phyloP scores from a whole-genome alignment of 2,888 invertebrate genomes.

The Chalcis sispes region DNA sequence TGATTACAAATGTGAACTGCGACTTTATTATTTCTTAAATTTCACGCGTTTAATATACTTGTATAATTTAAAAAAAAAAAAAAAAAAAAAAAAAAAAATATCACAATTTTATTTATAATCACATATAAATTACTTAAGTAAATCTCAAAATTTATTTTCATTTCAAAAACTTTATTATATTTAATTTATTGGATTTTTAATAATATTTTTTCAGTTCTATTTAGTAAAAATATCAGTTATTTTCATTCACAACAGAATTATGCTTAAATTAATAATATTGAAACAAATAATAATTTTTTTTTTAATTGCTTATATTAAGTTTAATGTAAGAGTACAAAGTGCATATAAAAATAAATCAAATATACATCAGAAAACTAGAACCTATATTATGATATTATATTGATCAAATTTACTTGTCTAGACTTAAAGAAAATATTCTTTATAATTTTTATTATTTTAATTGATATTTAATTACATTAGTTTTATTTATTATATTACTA shows the following conservation, averaged over 20 bases:
- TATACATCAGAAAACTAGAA: conserved; percentile 43
- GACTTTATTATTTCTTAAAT: conserved; percentile 27
- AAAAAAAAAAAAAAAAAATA: conserved; percentile 15
- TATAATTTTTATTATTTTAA: conserved; percentile 25
- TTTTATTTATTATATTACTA: conserved; percentile 47
- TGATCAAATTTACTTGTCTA: conserved; percentile 16
- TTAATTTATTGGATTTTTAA: conserved; percentile 1
- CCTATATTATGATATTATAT: conserved; percentile 16
- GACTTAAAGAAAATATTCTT: conserved; percentile 11
- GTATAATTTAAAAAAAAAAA: conserved; percentile 32
- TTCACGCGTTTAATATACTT: conserved; percentile 10
- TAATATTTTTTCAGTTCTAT: neutral
- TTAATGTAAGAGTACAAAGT: conserved; percentile 51
- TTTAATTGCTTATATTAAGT: conserved; percentile 11
- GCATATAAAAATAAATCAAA: conserved; percentile 49
- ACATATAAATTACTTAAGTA: conserved; percentile 6
- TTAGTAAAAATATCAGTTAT: neutral
- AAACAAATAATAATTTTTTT: neutral
- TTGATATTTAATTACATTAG: conserved; percentile 14
- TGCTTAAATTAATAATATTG: neutral
- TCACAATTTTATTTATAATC: conserved; percentile 22
- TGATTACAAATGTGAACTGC: conserved; percentile 44
- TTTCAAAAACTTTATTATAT: neutral
- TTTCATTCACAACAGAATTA: neutral
- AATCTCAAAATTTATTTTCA: conserved; percentile 26